phyloP scores from a whole-genome alignment of 2,113 vertebrate species.

The Anarhynchus alexandrinus region DNA sequence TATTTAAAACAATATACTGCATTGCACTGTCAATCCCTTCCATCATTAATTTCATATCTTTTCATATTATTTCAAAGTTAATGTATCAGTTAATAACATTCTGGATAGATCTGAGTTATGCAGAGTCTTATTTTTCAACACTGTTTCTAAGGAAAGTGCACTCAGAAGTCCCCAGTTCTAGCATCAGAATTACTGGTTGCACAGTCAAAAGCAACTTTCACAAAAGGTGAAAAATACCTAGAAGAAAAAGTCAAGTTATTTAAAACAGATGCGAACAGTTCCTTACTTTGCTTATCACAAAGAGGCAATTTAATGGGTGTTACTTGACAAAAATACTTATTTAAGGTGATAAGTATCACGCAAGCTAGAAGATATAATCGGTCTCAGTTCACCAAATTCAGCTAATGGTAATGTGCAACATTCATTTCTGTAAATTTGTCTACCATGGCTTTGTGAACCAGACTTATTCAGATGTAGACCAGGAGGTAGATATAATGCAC shows the following conservation, averaged over 20 bases:
- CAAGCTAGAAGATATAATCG: background rate
- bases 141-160: rapidly evolving
- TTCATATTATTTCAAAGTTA: background rate
- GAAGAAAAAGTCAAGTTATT: background rate
- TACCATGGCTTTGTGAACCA: background rate
- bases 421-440: background rate
- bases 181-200: background rate
- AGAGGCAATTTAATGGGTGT: background rate
- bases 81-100: background rate
- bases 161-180: background rate
- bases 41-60: background rate
- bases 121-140: background rate
- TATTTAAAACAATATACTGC: background rate
- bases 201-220: background rate
- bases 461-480: background rate
- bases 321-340: background rate
- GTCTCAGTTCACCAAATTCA: background rate
- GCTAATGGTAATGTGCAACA: background rate
- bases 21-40: background rate
- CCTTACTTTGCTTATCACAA: background rate
- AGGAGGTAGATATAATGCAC: background rate
- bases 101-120: background rate
- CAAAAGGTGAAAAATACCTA: background rate
- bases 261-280: background rate
- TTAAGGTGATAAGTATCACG: background rate